Evolutionary conservation across 2,797 vertebrate species (phyloP).

Genomic region (Sylvilagus floridanus): DNA sequence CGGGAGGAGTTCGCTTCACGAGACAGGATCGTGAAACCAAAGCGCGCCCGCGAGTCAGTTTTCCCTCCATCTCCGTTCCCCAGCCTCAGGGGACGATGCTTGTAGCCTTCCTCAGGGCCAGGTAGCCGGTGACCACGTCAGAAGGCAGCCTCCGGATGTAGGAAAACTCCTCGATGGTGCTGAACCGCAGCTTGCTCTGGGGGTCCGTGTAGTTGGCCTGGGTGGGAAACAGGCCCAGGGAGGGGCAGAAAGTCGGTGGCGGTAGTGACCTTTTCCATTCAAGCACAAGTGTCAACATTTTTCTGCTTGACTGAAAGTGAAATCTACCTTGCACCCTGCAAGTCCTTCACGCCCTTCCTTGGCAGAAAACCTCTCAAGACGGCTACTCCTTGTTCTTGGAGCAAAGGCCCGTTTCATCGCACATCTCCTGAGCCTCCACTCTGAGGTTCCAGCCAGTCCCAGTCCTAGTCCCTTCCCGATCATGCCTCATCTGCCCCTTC

Average conservation of each 20-base stretch:
- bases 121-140: constrained; percentile 96
- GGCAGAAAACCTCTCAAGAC: neutral
- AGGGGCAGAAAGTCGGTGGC: neutral
- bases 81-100: constrained; percentile 94
- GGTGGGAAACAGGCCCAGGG: constrained; percentile 69
- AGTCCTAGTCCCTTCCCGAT: neutral
- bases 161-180: constrained; percentile 96
- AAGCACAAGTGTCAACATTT: neutral
- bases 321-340: neutral
- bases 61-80: neutral
- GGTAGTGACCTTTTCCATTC: neutral
- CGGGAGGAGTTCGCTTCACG: constrained; percentile 57
- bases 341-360: neutral
- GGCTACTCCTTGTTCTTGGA: neutral
- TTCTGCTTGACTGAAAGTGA: constrained; percentile 57
- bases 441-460: neutral
- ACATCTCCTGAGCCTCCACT: neutral
- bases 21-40: constrained; percentile 64
- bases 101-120: constrained; percentile 95
- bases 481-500: neutral
- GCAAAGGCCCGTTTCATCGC: neutral
- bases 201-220: constrained; percentile 99
- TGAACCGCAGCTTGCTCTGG: constrained; percentile 97
- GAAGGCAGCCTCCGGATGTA: constrained; percentile 97
- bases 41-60: constrained; percentile 34